phyloP scores from a whole-genome alignment of 2,888 invertebrate genomes.

The Sphinx pinastri region DNA sequence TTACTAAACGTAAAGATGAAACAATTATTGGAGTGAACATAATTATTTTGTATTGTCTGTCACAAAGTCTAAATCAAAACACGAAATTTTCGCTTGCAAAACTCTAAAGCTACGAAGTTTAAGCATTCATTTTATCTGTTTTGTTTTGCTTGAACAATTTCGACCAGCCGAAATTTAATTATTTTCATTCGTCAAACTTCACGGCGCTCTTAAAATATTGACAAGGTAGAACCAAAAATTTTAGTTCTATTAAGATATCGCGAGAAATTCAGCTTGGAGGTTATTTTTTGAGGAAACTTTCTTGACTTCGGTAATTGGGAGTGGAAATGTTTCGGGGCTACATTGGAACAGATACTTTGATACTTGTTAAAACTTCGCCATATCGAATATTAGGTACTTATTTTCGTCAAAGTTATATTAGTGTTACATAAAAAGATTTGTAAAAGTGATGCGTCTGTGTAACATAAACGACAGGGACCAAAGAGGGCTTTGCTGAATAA shows the following conservation, averaged over 20 bases:
- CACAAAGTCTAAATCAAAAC: constrained; percentile 2
- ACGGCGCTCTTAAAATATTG: constrained; percentile 49
- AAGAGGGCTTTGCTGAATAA: too few relatives aligned
- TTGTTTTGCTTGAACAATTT: constrained; percentile 47
- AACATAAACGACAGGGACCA: neutral
- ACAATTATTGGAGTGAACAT: neutral
- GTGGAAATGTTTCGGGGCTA: constrained; percentile 36
- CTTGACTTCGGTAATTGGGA: constrained; percentile 35
- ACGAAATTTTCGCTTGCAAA: constrained; percentile 33
- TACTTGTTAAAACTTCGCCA: constrained; percentile 32
- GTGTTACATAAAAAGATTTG: neutral
- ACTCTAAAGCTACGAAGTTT: constrained; percentile 44
- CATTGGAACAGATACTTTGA: constrained; percentile 29
- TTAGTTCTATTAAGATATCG: constrained; percentile 44
- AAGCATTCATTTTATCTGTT: constrained; percentile 47
- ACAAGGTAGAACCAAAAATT: constrained; percentile 44
- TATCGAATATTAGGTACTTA: neutral
- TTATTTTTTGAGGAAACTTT: constrained; percentile 40
- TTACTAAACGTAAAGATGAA: neutral
- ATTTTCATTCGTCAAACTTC: constrained; percentile 49
- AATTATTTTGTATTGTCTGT: constrained; percentile 12
- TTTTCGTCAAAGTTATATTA: neutral
- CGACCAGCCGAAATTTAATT: constrained; percentile 46
- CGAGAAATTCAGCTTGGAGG: constrained; percentile 33
- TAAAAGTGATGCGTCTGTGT: neutral